Evolutionary conservation across 2,888 invertebrate genomes (phyloP), one percentile per base, ranked within the genome.

Genomic region (Dicycla oo): DNA sequence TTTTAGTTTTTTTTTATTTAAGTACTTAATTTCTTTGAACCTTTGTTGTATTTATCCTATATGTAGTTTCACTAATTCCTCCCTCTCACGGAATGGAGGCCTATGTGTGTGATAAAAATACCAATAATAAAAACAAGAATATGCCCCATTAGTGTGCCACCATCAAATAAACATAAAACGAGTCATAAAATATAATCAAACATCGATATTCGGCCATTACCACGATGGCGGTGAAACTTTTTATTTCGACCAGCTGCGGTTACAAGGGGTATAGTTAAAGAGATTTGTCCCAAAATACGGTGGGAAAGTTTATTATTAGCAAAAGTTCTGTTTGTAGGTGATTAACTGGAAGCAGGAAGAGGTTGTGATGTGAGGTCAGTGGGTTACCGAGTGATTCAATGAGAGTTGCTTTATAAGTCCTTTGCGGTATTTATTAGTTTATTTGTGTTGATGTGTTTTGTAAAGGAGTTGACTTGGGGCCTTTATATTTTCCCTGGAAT

Each of bases 301-400:
- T 75, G 75, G 76, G 84, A 90, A 90, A 90, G 88, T 91, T 91
- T 86, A 70, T 86, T 89, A 90, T 90, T 89, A 84, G 83, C 67
- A 70, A 83, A 89, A 90, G 78, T 89, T 90, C 10, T n/a, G 40
- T 60, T 72, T 58, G 57, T 45, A 38, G 51, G 69, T 82, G 77
- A 81, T 86, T 84, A 85, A 80, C 78, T 57, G 53, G 34, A 30
- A 34, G 20, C 30, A 23, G 40, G 57, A 62, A 62, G 57, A 64
- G 43, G 43, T 43, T 51, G 67, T 54, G 60, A 67, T 62, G 23
- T 51, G 40, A 64, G 82, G 61, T 58, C 62, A 69, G 43, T 70
- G 51, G 56, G 69, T 56, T 49, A 51, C 23, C 4, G 53, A 20
- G 43, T 15, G 53, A 57, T 26, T 30, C 18, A 30, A 49, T 81